phyloP scores from a whole-genome alignment of 2,888 invertebrate species.

The Brassicogethes aeneus region DNA sequence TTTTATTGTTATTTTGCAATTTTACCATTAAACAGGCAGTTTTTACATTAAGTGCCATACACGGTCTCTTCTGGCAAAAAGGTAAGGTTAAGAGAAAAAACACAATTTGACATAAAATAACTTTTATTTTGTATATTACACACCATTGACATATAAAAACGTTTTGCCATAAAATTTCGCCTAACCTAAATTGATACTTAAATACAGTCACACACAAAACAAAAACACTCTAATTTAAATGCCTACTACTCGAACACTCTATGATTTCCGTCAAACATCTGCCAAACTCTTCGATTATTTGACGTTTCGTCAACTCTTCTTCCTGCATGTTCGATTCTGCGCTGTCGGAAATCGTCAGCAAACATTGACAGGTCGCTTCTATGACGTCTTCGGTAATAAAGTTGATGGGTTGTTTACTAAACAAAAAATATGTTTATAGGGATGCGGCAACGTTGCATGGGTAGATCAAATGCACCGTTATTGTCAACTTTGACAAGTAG shows the following conservation, averaged over 20 bases:
- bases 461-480: not conserved
- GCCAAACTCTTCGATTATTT: constrained; percentile 90
- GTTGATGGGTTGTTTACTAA: constrained; percentile 68
- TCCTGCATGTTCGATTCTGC: constrained; percentile 58
- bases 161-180: no score
- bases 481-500: not conserved
- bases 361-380: constrained; percentile 91
- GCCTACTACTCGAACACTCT: constrained; percentile 44
- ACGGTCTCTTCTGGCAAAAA: no score
- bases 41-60: no score
- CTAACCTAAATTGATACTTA: no score
- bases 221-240: not conserved
- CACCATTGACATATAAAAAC: no score
- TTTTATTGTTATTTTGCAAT: no score
- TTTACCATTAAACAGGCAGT: no score
- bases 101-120: no score
- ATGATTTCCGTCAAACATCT: constrained; percentile 91
- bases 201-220: not conserved
- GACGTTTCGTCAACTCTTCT: constrained; percentile 55
- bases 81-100: no score
- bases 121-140: not conserved
- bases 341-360: constrained; percentile 88
- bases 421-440: constrained; percentile 15
- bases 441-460: no score
- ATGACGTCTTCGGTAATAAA: constrained; percentile 92